Conservation (phyloP, 2,888 invertebrate species). For the Acrobasis consociella region DNA sequence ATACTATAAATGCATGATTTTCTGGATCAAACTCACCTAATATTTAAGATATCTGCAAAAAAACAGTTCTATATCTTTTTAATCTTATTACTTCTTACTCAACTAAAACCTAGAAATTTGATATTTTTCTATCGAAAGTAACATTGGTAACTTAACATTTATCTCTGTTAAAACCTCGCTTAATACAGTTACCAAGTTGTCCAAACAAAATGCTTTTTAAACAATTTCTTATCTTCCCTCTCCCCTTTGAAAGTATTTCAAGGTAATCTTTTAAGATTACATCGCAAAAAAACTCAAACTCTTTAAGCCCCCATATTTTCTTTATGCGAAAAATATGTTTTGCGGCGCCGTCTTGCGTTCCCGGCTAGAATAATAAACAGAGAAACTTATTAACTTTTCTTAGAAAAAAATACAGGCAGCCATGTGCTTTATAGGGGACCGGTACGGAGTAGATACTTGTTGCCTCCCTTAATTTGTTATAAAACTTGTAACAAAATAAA, state of each 20-base stretch:
- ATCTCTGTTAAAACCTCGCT: background rate
- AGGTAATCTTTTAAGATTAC: constrained; percentile 74
- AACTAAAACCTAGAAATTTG: no score
- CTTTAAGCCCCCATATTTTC: constrained; percentile 70
- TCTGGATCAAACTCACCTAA: no score
- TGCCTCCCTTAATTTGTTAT: constrained; percentile 41
- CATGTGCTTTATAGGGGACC: constrained; percentile 39
- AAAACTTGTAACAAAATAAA: constrained; percentile 32
- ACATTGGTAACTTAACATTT: background rate
- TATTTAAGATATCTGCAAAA: no score
- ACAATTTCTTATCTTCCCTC: constrained; percentile 52
- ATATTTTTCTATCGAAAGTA: background rate
- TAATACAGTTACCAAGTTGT: constrained; percentile 34
- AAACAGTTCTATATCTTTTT: background rate
- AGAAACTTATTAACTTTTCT: constrained; percentile 59
- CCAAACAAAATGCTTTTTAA: constrained; percentile 55
- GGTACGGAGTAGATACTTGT: constrained; percentile 35
- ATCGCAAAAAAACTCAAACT: constrained; percentile 65
- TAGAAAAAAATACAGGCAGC: constrained; percentile 48
- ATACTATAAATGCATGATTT: no score
- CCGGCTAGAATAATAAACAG: constrained; percentile 61
- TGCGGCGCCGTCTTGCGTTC: constrained; percentile 43
- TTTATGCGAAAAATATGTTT: constrained; percentile 69
- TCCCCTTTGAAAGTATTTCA: constrained; percentile 66
- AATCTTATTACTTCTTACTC: background rate